Evolutionary conservation across 2,888 invertebrate species (phyloP).

Genomic region (Boloria euphrosyne): DNA sequence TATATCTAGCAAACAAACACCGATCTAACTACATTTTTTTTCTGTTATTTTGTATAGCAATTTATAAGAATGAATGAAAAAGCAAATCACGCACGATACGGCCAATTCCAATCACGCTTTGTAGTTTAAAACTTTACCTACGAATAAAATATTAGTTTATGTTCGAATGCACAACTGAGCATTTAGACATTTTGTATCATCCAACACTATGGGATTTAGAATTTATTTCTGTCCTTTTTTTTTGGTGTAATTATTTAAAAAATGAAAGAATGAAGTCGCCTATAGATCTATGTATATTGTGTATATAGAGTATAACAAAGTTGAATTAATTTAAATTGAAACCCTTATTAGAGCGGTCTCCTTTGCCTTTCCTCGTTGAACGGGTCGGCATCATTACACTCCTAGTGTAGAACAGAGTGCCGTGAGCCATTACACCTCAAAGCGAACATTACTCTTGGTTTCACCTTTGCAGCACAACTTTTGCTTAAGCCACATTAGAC

Average conservation of each 20-base stretch:
- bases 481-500: constrained; percentile 38
- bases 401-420: constrained; percentile 41
- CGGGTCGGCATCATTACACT: constrained; percentile 12
- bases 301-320: not conserved
- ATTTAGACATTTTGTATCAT: not conserved
- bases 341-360: constrained; percentile 4
- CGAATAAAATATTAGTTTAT: constrained; percentile 15
- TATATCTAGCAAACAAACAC: constrained; percentile 5
- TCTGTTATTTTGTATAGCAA: constrained; percentile 10
- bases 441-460: constrained; percentile 45
- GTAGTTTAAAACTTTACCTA: constrained; percentile 13
- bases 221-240: not conserved
- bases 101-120: constrained; percentile 11
- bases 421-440: constrained; percentile 45
- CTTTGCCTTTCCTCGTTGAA: not conserved
- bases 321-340: constrained; percentile 15
- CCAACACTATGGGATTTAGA: too few species aligned
- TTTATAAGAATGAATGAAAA: constrained; percentile 14
- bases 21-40: constrained; percentile 5
- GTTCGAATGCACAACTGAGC: constrained; percentile 8
- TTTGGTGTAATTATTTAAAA: not conserved
- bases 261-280: too few species aligned
- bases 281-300: not conserved
- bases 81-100: constrained; percentile 10
- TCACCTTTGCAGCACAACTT: constrained; percentile 38